Percentiles rank a stretch among this genome's conserved stretches.
Evolutionary conservation across 2,888 invertebrate species (phyloP).

Genomic region (Drosophila cracens): DNA sequence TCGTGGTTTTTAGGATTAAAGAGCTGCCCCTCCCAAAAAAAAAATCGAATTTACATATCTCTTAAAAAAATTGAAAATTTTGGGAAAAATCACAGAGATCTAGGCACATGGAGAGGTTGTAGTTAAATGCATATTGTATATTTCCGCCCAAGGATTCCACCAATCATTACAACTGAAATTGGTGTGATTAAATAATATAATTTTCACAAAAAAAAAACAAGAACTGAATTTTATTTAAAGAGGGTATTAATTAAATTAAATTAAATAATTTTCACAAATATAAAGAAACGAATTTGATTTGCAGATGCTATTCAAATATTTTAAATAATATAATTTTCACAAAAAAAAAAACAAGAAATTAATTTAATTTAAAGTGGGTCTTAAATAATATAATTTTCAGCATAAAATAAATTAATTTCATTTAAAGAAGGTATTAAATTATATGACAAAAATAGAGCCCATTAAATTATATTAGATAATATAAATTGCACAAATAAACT

Average conservation of each 20-base stretch:
- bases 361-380: too few species aligned
- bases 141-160: conserved; percentile 51
- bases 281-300: too few species aligned
- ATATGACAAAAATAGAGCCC: too few species aligned
- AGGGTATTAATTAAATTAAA: neutral
- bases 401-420: neutral
- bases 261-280: neutral
- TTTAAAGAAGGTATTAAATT: too few species aligned
- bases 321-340: neutral
- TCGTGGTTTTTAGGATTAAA: conserved; percentile 13
- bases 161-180: conserved; percentile 30
- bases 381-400: neutral
- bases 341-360: neutral
- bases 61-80: conserved; percentile 35
- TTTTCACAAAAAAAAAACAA: conserved; percentile 22
- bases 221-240: conserved; percentile 5
- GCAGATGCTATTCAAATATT: too few species aligned
- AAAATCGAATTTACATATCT: conserved; percentile 78
- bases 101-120: conserved; percentile 43
- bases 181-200: conserved; percentile 53
- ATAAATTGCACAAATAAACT: too few species aligned
- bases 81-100: conserved; percentile 12
- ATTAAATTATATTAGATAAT: too few species aligned
- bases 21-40: conserved; percentile 30
- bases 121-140: conserved; percentile 46